Conservation (phyloP, 1,140 invertebrate species). For the Zeugodacus cucurbitae region DNA sequence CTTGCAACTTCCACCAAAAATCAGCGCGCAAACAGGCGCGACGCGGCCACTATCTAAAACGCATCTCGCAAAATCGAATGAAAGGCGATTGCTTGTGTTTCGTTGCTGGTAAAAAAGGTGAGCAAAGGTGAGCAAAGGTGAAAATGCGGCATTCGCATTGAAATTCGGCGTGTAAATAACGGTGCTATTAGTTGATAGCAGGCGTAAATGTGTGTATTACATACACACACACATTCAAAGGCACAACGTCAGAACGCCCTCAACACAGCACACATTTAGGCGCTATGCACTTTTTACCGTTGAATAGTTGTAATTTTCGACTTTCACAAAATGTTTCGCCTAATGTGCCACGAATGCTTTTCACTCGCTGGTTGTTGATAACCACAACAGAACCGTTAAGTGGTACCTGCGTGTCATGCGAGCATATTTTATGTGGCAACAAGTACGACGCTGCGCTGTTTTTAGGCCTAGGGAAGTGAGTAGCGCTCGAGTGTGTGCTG, state of each 20-base stretch:
- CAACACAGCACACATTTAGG: background rate
- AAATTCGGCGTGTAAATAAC: conserved; percentile 17
- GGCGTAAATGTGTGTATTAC: background rate
- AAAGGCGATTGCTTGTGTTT: background rate
- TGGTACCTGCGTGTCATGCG: conserved; percentile 29
- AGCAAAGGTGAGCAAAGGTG: background rate
- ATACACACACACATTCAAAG: background rate
- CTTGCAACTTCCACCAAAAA: background rate
- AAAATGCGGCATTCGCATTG: background rate
- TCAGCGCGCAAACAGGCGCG: background rate
- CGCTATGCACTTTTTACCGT: background rate
- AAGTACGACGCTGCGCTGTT: background rate
- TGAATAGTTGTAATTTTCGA: conserved; percentile 29
- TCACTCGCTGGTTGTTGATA: background rate
- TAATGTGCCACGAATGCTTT: conserved; percentile 9
- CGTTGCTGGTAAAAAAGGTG: background rate
- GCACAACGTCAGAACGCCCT: background rate
- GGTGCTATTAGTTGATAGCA: background rate
- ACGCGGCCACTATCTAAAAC: conserved; percentile 18
- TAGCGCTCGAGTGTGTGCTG: background rate
- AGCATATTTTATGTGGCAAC: conserved; percentile 35
- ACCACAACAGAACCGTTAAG: conserved; percentile 16
- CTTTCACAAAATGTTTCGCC: conserved; percentile 19
- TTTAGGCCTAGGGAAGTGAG: background rate
- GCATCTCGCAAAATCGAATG: conserved; percentile 31